Evolutionary conservation across 1,140 invertebrate genomes (phyloP).

Genomic region (Oryzaephilus surinamensis): DNA sequence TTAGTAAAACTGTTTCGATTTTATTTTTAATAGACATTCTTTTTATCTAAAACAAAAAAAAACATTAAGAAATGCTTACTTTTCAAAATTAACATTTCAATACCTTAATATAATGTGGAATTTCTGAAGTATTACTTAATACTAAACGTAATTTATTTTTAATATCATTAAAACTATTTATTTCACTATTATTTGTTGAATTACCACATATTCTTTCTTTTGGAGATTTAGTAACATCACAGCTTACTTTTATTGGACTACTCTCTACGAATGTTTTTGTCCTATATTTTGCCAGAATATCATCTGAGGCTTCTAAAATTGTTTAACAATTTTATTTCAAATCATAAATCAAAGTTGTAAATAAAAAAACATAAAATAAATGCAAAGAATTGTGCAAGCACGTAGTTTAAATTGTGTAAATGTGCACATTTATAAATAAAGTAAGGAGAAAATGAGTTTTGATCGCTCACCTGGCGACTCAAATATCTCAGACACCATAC

Average conservation of each 20-base stretch:
- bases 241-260: slow-evolving; percentile 37
- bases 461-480: too few relatives aligned
- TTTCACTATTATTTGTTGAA: slow-evolving; percentile 14
- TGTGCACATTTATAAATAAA: too few relatives aligned
- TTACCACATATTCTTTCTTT: slow-evolving; percentile 10
- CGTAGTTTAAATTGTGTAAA: too few relatives aligned
- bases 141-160: slow-evolving; percentile 89
- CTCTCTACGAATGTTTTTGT: slow-evolving; percentile 59
- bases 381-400: too few relatives aligned
- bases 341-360: slow-evolving; percentile 1
- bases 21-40: slow-evolving; percentile 43
- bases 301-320: slow-evolving; percentile 67
- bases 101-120: slow-evolving; percentile 25
- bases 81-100: slow-evolving; percentile 3
- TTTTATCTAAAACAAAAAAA: slow-evolving; percentile 18
- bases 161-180: slow-evolving; percentile 49
- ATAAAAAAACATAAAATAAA: neutral
- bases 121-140: slow-evolving; percentile 47
- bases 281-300: slow-evolving; percentile 91
- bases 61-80: neutral
- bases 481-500: too few relatives aligned
- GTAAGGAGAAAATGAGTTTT: too few relatives aligned
- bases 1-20: slow-evolving; percentile 59
- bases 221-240: slow-evolving; percentile 9
- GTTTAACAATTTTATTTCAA: slow-evolving; percentile 3